Evolutionary conservation across 2,888 invertebrate genomes (phyloP).

Genomic region (Coleophora deauratella): DNA sequence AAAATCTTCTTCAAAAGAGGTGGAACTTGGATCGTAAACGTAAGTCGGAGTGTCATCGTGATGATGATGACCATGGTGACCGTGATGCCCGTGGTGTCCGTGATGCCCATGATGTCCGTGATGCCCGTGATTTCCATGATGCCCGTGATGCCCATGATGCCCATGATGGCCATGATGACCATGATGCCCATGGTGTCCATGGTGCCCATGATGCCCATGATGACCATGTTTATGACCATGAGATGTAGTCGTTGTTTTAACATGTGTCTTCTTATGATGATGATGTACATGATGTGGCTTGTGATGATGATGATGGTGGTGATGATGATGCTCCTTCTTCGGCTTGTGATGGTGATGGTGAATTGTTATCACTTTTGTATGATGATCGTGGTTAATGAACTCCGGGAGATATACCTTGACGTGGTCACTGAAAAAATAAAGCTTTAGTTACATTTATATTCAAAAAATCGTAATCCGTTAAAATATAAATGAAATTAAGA

Average conservation of each 20-base stretch:
- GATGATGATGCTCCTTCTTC: slow-evolving; percentile 61
- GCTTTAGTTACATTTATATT: neutral
- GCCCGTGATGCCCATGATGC: slow-evolving; percentile 21
- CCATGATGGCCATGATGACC: slow-evolving; percentile 27
- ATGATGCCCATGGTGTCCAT: slow-evolving; percentile 32
- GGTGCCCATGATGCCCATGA: slow-evolving; percentile 40
- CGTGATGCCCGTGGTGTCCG: slow-evolving; percentile 22
- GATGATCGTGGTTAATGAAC: slow-evolving; percentile 73
- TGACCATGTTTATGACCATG: slow-evolving; percentile 46
- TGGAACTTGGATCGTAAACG: slow-evolving; percentile 32
- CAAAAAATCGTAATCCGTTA: too few relatives aligned
- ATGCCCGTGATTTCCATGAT: slow-evolving; percentile 27
- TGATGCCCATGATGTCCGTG: slow-evolving; percentile 27
- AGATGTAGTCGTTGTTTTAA: slow-evolving; percentile 16
- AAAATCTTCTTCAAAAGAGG: slow-evolving; percentile 44
- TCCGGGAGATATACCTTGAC: slow-evolving; percentile 75
- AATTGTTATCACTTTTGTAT: slow-evolving; percentile 75
- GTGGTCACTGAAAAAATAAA: slow-evolving; percentile 63
- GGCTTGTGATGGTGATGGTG: slow-evolving; percentile 70
- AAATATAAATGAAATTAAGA: too few relatives aligned
- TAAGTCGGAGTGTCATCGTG: slow-evolving; percentile 41
- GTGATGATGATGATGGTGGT: slow-evolving; percentile 36
- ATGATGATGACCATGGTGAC: slow-evolving; percentile 35
- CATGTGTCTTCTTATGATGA: slow-evolving; percentile 35
- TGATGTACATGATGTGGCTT: slow-evolving; percentile 55